Evolutionary conservation across 2,888 invertebrate species (phyloP).

Genomic region (Urechis unicinctus): DNA sequence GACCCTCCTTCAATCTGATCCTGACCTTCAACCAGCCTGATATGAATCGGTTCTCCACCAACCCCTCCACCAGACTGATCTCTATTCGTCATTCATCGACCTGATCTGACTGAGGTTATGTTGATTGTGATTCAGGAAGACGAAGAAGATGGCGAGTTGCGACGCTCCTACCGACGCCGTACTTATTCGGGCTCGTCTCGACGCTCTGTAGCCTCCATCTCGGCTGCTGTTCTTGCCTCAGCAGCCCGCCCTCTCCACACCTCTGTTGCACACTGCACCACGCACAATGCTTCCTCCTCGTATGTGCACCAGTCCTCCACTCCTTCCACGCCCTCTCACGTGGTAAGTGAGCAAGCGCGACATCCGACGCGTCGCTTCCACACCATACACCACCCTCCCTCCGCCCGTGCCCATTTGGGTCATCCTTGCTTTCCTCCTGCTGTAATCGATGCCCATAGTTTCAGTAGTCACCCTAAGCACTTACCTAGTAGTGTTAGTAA

Average conservation of each 20-base stretch:
- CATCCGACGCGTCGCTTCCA: not conserved
- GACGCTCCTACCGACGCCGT: conserved; percentile 15
- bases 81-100: not conserved
- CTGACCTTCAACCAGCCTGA: too few relatives aligned
- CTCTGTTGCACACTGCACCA: not conserved
- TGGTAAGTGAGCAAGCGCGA: not conserved
- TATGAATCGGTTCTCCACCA: too few relatives aligned
- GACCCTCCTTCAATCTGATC: too few relatives aligned
- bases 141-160: conserved; percentile 19
- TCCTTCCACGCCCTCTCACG: too few relatives aligned
- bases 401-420: not conserved
- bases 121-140: conserved; percentile 11
- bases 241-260: not conserved
- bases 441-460: too few relatives aligned
- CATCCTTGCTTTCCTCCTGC: too few relatives aligned
- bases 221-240: conserved; percentile 8
- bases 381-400: not conserved
- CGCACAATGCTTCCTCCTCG: not conserved
- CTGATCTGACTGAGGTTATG: not conserved
- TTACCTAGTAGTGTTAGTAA: too few relatives aligned
- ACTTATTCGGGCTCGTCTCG: conserved; percentile 19
- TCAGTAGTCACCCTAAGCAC: too few relatives aligned
- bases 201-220: conserved; percentile 15
- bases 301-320: too few relatives aligned
- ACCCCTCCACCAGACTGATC: too few relatives aligned